These are phyloP conservation scores for Drosophila fuyamai DNA, from an alignment of 1,140 invertebrate genomes.

Conservation along the genomic window DNA sequence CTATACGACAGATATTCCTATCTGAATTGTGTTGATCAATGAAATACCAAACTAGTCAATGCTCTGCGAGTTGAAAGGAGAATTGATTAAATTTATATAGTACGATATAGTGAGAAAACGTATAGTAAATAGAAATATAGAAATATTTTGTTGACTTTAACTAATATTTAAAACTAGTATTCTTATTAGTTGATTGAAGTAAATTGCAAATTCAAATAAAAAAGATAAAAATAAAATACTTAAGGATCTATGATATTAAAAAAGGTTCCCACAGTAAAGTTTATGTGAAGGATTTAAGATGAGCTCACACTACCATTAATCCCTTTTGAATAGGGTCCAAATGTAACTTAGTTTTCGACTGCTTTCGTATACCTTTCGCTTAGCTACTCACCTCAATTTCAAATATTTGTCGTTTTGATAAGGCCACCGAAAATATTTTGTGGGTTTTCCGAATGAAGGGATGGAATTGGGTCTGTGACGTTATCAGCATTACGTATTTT, in stretches of 20 bases:
- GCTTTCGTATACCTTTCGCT: slow-evolving; percentile 23
- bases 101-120: too few relatives aligned
- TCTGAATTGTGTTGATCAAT: slow-evolving; percentile 8
- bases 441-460: slow-evolving; percentile 16
- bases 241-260: too few relatives aligned
- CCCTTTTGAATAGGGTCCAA: neutral
- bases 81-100: too few relatives aligned
- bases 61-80: slow-evolving; percentile 14
- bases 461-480: slow-evolving; percentile 15
- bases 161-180: too few relatives aligned
- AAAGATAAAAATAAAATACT: too few relatives aligned
- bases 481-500: slow-evolving; percentile 28
- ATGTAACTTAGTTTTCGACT: slow-evolving; percentile 7
- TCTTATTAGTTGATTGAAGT: too few relatives aligned
- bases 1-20: slow-evolving; percentile 18
- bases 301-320: too few relatives aligned
- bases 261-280: too few relatives aligned
- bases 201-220: too few relatives aligned
- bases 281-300: too few relatives aligned
- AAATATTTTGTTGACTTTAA: too few relatives aligned
- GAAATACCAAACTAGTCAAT: slow-evolving; percentile 14
- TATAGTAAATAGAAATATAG: too few relatives aligned
- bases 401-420: slow-evolving; percentile 79
- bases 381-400: slow-evolving; percentile 63
- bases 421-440: slow-evolving; percentile 59